phyloP scores from a whole-genome alignment of 2,113 vertebrate species.

The Athene cunicularia region DNA sequence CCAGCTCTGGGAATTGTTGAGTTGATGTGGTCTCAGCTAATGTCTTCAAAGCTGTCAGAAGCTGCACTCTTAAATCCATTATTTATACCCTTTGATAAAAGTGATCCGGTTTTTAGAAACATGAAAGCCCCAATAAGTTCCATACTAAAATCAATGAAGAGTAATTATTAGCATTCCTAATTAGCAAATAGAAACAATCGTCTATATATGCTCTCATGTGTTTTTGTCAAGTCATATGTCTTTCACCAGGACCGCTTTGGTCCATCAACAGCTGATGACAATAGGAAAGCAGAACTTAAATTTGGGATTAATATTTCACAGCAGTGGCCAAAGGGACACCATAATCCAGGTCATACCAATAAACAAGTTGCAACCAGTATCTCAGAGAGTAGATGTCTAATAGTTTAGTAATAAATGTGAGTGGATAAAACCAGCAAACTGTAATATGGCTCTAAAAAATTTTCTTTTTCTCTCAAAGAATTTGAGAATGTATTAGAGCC shows the following conservation, averaged over 20 bases:
- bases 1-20: background rate
- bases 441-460: background rate
- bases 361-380: background rate
- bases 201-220: background rate
- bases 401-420: background rate
- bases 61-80: background rate
- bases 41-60: conserved; percentile 29
- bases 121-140: background rate
- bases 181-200: background rate
- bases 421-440: background rate
- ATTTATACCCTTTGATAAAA: conserved; percentile 10
- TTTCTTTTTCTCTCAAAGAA: background rate
- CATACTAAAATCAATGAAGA: background rate
- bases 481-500: background rate
- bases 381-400: background rate
- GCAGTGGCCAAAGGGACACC: background rate
- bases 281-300: background rate
- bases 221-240: background rate
- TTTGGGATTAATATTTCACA: background rate
- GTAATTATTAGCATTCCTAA: background rate
- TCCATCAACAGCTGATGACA: background rate
- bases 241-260: background rate
- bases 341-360: background rate
- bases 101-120: background rate
- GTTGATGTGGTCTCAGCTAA: conserved; percentile 5